These are phyloP conservation scores for Oriolus oriolus DNA, from an alignment of 2,113 vertebrate species.

Conservation along the genomic window DNA sequence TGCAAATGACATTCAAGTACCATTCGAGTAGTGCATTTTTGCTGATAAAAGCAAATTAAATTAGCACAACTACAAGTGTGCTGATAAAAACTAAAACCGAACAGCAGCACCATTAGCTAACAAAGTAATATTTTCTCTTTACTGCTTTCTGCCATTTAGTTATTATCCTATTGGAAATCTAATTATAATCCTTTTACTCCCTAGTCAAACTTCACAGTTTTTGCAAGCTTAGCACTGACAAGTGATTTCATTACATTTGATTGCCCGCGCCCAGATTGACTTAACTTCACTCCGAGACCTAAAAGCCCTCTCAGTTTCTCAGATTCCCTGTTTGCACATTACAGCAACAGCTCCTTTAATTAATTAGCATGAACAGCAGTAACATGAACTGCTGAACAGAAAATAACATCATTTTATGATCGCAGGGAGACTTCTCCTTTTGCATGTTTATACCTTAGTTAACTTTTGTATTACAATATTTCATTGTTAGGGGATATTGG, in stretches of 20 bases:
- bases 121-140: constrained; percentile 85
- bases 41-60: constrained; percentile 81
- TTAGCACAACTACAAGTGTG: constrained; percentile 74
- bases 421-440: constrained; percentile 74
- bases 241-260: constrained; percentile 92
- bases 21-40: constrained; percentile 69
- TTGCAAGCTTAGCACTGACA: constrained; percentile 91
- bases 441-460: constrained; percentile 77
- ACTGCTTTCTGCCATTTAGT: constrained; percentile 84
- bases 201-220: constrained; percentile 88
- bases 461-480: constrained; percentile 72
- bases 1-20: constrained; percentile 77
- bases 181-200: constrained; percentile 91
- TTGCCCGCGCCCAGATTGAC: constrained; percentile 79
- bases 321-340: constrained; percentile 85
- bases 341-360: constrained; percentile 83
- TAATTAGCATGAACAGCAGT: constrained; percentile 87
- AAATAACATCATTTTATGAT: constrained; percentile 86
- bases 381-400: constrained; percentile 87
- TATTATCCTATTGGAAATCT: constrained; percentile 88
- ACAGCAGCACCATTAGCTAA: constrained; percentile 80
- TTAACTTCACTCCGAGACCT: constrained; percentile 79
- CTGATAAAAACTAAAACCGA: constrained; percentile 76
- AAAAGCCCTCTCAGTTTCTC: constrained; percentile 82
- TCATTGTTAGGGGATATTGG: constrained; percentile 53